Evolutionary conservation across 1,140 invertebrate species (phyloP), one percentile per base, ranked within the genome.

Genomic region (Drosophila arawakana): DNA sequence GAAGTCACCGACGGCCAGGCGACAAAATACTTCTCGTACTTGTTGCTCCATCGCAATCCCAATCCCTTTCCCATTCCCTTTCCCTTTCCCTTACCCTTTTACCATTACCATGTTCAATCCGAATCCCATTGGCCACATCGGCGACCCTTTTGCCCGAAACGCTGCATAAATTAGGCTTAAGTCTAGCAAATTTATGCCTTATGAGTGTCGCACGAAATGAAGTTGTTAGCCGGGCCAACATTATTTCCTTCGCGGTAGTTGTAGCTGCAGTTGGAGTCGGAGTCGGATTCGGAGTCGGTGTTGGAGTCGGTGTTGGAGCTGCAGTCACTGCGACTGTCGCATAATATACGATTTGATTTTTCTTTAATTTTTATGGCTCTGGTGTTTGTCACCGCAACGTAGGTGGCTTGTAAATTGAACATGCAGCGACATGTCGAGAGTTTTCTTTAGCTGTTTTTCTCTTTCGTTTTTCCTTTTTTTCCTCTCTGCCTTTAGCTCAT

Each of bases 131-230:
- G 58, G 57, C 47, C 47, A 52, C 46, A 49, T 55, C 63, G 62
- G 66, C 63, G 78, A 85, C 80, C 81, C 86, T 90, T 85, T 70
- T 55, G 63, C 68, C 76, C 73, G 71, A 65, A 80, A 76, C 73
- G 80, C 76, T 76, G 86, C 90, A 91, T 91, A 91, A 91, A 91
- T 91, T 91, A 90, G 83, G 84, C 90, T 91, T 91, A 90, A 88
- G 76, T 91, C 84, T 89, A 88, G 90, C 85, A 90, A 91, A 91
- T 91, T 91, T 91, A 91, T 91, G 90, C 83, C 82, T 85, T 91
- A 91, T 84, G 90, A 89, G 84, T 88, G 84, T 88, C 81, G 69
- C 77, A 76, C 75, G 85, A 88, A 89, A 91, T 91, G 90, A 91
- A 91, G 90, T 91, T 91, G 90, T 91, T 91, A 91, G 85, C 80